phyloP scores from a whole-genome alignment of 1,140 invertebrate genomes.

The Neoseiulus cucumeris region DNA sequence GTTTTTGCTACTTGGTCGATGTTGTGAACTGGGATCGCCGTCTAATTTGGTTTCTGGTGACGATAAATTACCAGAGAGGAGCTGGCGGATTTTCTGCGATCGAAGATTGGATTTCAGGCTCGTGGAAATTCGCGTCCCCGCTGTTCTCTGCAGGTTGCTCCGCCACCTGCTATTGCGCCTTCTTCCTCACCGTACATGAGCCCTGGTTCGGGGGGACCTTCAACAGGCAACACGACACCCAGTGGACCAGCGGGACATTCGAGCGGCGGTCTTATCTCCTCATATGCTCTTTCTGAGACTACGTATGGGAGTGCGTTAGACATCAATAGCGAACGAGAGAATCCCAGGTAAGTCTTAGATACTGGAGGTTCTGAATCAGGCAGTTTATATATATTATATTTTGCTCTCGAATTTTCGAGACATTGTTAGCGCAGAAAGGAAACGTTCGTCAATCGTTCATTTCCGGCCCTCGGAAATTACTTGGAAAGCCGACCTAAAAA shows the following conservation, averaged over 20 bases:
- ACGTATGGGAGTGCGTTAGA: constrained; percentile 23
- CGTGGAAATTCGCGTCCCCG: constrained; percentile 1
- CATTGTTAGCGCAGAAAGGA: too few relatives aligned
- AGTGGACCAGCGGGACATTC: neutral
- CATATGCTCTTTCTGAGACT: constrained; percentile 15
- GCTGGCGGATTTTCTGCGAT: too few relatives aligned
- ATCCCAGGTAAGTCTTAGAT: constrained; percentile 17
- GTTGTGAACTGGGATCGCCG: too few relatives aligned
- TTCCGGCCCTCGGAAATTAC: too few relatives aligned
- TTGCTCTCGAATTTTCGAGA: too few relatives aligned
- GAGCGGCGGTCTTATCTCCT: neutral
- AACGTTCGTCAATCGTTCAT: too few relatives aligned
- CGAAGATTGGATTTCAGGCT: neutral
- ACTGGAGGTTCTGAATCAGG: too few relatives aligned
- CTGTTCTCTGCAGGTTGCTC: constrained; percentile 1
- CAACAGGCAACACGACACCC: constrained; percentile 3
- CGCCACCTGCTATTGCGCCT: neutral
- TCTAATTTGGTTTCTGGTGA: too few relatives aligned
- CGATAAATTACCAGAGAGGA: too few relatives aligned
- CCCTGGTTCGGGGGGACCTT: constrained; percentile 7
- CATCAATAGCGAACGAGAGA: constrained; percentile 24
- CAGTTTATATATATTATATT: too few relatives aligned
- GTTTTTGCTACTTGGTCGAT: too few relatives aligned
- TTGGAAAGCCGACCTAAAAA: too few relatives aligned
- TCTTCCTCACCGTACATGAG: constrained; percentile 3